Percentiles rank a stretch among this genome's conserved stretches.
These are phyloP conservation scores for Phymastichus coffea DNA, from an alignment of 1,140 invertebrate species.

Conservation along the genomic window DNA sequence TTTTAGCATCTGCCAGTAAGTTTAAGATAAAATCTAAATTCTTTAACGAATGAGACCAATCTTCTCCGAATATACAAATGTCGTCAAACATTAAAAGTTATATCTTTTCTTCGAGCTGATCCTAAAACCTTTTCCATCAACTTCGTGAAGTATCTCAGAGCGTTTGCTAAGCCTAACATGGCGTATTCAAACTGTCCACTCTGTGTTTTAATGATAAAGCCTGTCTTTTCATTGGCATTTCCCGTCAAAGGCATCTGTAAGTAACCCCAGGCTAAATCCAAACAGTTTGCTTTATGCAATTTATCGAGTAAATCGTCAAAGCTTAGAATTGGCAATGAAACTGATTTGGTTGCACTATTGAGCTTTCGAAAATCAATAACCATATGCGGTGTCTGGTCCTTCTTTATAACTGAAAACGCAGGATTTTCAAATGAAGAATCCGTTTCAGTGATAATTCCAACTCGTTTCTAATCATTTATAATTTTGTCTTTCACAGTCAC, in stretches of 20 bases:
- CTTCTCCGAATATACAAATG: slow-evolving; percentile 11
- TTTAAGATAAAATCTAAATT: slow-evolving; percentile 28
- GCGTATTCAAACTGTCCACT: slow-evolving; percentile 24
- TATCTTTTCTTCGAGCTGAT: background rate
- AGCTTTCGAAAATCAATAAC: background rate
- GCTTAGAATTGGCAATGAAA: slow-evolving; percentile 13
- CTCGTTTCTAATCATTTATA: background rate
- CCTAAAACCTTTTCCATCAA: slow-evolving; percentile 18
- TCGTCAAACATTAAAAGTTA: slow-evolving; percentile 27
- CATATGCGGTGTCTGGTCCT: background rate
- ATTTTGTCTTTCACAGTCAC: background rate
- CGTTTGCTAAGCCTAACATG: slow-evolving; percentile 22
- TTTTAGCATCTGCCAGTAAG: slow-evolving; percentile 27
- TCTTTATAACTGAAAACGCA: background rate
- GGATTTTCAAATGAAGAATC: background rate
- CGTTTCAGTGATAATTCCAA: background rate
- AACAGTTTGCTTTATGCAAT: background rate
- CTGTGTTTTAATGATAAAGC: slow-evolving; percentile 23
- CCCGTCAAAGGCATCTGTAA: slow-evolving; percentile 23
- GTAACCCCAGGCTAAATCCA: slow-evolving; percentile 18
- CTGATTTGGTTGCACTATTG: background rate
- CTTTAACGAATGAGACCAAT: background rate
- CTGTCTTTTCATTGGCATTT: slow-evolving; percentile 10
- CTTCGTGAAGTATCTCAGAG: slow-evolving; percentile 25
- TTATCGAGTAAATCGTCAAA: slow-evolving; percentile 20